These are phyloP conservation scores for Antheraea assamensis DNA, from an alignment of 2,888 invertebrate genomes.

Conservation along the genomic window DNA sequence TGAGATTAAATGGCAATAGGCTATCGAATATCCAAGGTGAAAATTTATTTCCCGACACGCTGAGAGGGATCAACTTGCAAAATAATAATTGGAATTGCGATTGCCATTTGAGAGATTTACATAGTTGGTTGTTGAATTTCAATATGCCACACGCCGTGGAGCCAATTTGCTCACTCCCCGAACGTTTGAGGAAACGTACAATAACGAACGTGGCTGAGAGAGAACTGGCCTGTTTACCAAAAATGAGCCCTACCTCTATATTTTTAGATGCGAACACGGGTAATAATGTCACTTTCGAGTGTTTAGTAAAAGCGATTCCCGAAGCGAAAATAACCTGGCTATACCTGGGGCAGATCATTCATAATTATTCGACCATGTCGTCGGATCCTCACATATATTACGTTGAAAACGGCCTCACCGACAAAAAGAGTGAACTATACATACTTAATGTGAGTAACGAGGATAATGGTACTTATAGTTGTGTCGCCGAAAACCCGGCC, in stretches of 20 bases:
- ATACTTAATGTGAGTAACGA: conserved; percentile 89
- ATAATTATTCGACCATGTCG: conserved; percentile 87
- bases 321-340: conserved; percentile 92
- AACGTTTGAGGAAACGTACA: conserved; percentile 84
- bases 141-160: conserved; percentile 90
- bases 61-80: conserved; percentile 91
- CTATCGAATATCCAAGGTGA: conserved; percentile 87
- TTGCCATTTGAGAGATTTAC: conserved; percentile 89
- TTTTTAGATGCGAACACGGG: conserved; percentile 90
- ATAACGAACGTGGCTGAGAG: conserved; percentile 85
- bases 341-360: conserved; percentile 90
- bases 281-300: conserved; percentile 90
- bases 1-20: conserved; percentile 91
- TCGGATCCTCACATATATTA: conserved; percentile 86
- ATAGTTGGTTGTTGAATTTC: conserved; percentile 89
- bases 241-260: conserved; percentile 88
- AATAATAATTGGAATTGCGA: conserved; percentile 96
- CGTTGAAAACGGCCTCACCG: conserved; percentile 87
- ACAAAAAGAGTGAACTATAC: conserved; percentile 90
- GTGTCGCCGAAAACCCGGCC: conserved; percentile 92
- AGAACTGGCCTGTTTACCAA: conserved; percentile 92
- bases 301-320: conserved; percentile 90
- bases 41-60: conserved; percentile 87
- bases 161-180: conserved; percentile 88
- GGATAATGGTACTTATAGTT: conserved; percentile 93